phyloP scores from a whole-genome alignment of 2,113 vertebrate species.

The Notechis scutatus region DNA sequence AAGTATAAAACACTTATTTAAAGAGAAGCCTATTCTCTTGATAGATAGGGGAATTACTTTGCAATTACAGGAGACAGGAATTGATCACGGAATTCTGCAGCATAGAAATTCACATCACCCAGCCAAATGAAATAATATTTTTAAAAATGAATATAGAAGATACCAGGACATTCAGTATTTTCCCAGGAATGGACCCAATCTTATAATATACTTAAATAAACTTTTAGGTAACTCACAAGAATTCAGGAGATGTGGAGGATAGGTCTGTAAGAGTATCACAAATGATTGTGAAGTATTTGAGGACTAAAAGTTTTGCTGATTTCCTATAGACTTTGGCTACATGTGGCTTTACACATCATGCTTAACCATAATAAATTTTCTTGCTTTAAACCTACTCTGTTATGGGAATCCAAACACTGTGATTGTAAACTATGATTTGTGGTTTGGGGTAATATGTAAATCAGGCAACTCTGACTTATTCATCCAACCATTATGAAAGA shows the following conservation, averaged over 20 bases:
- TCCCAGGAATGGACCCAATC: not conserved
- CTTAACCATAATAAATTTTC: not conserved
- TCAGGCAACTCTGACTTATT: not conserved
- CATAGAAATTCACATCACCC: not conserved
- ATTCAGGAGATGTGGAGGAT: not conserved
- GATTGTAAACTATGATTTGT: not conserved
- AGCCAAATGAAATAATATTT: not conserved
- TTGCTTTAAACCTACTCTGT: not conserved
- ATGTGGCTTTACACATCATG: not conserved
- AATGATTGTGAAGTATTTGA: not conserved
- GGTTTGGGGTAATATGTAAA: not conserved
- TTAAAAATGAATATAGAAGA: not conserved
- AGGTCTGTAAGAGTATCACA: not conserved
- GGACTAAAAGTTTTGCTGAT: not conserved
- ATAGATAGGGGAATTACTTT: not conserved
- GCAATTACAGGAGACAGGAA: not conserved
- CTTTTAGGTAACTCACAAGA: not conserved
- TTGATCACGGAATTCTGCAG: not conserved
- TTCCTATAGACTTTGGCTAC: not conserved
- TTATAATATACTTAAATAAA: not conserved
- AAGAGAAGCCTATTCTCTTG: not conserved
- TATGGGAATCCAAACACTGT: not conserved
- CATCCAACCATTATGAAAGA: not conserved
- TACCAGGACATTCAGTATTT: not conserved
- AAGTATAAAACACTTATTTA: conserved; percentile 3